These are phyloP conservation scores for Pampus argenteus DNA, from an alignment of 2,797 vertebrate species.

Conservation along the genomic window DNA sequence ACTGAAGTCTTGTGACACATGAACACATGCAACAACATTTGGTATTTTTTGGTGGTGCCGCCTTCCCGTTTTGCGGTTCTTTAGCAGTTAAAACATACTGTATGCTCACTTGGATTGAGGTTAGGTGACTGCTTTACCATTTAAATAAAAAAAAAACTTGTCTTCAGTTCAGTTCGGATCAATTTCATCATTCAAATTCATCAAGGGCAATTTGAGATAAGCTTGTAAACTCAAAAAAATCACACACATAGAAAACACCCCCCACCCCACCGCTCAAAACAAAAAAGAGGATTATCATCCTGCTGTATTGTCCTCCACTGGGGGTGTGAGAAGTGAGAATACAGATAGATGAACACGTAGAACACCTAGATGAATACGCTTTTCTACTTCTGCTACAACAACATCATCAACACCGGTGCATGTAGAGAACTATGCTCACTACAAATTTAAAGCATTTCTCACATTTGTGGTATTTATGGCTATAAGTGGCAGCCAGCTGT, in stretches of 20 bases:
- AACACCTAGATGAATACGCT: too few species aligned
- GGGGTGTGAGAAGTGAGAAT: too few species aligned
- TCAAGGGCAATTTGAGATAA: not conserved
- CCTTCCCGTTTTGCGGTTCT: not conserved
- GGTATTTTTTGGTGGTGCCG: too few species aligned
- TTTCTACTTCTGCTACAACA: not conserved
- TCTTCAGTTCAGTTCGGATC: not conserved
- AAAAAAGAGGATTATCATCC: too few species aligned
- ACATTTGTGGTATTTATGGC: slow-evolving; percentile 36
- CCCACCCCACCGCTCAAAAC: too few species aligned
- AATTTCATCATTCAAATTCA: not conserved
- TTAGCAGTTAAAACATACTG: not conserved
- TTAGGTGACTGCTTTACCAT: too few species aligned
- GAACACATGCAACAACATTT: too few species aligned
- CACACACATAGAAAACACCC: not conserved
- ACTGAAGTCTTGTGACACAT: too few species aligned
- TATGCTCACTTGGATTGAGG: too few species aligned
- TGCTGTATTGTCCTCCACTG: not conserved
- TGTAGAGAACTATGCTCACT: not conserved
- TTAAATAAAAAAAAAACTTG: too few species aligned
- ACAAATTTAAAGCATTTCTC: slow-evolving; percentile 22
- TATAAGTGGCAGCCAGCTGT: slow-evolving; percentile 45
- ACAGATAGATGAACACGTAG: not conserved
- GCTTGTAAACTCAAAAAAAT: slow-evolving; percentile 2
- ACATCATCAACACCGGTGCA: not conserved